phyloP scores from a whole-genome alignment of 2,113 vertebrate species.

The Nematolebias whitei region DNA sequence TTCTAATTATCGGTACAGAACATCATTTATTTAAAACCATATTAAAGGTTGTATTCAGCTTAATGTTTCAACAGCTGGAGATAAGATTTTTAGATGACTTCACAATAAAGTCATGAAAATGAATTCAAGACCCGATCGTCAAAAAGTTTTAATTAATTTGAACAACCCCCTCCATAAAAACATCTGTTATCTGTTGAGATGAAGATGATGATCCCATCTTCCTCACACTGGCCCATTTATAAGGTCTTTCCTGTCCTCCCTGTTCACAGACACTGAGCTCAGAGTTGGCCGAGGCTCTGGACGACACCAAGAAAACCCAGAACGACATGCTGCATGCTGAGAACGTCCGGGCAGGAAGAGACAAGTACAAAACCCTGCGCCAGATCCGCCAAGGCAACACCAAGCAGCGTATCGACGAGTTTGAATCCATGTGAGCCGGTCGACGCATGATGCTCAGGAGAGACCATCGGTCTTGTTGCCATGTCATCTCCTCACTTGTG shows the following conservation, averaged over 20 bases:
- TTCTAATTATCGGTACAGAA: too few relatives aligned
- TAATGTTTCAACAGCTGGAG: too few relatives aligned
- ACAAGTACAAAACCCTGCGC: conserved; percentile 98
- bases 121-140: too few relatives aligned
- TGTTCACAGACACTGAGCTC: conserved; percentile 90
- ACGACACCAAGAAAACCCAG: conserved; percentile 96
- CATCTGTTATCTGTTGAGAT: too few relatives aligned
- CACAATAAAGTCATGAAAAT: too few relatives aligned
- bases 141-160: too few relatives aligned
- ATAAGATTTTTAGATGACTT: too few relatives aligned
- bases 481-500: conserved; percentile 48
- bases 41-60: too few relatives aligned
- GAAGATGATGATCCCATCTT: too few relatives aligned
- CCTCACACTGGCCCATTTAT: neutral
- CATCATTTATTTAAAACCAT: too few relatives aligned
- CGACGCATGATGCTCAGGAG: neutral
- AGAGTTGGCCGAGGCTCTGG: conserved; percentile 93
- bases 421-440: conserved; percentile 95
- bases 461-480: conserved; percentile 40
- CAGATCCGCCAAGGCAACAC: conserved; percentile 98
- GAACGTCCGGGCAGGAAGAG: conserved; percentile 93
- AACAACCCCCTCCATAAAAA: too few relatives aligned
- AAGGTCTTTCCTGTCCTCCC: neutral
- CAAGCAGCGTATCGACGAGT: conserved; percentile 98
- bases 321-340: conserved; percentile 96